Base-by-base conservation (phyloP, 2,888 invertebrate genomes). In the Synergus gifuensis region DNA sequence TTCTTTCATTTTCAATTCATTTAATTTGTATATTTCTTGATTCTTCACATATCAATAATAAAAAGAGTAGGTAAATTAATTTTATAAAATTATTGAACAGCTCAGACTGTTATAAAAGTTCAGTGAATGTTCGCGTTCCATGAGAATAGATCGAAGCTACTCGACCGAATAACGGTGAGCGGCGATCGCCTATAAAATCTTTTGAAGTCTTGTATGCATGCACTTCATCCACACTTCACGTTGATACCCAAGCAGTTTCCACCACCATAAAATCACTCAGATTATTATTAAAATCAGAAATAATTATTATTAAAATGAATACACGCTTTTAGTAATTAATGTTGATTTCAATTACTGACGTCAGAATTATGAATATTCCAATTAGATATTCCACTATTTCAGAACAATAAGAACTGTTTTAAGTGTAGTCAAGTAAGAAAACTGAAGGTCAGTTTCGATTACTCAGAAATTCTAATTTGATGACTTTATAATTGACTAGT, bases 111-210 rank as follows among this genome's bases (percentile, higher is more conserved):
- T 62, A 18, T 62, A 22, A 40, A 64, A 64, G 40, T 64, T 40
- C 42, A 64, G 40, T 40, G 64, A 64, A 64, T 40, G 64, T 14
- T 40, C 42, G n/a, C 36, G 64, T 36, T 63, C 36, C 22, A 36
- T 36, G 44, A 67, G 22, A 67, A 67, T 69, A 46, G 67, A 69
- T 69, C 22, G 28, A 11, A 69, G 46, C 14, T 46, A 69, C 46
- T 69, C 46, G 46, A 69, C 46, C 28, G 46, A 46, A 69, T 42
- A 64, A 64, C 64, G 40, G 64, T 64, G 64, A 64, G n/a, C 64
- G 64, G 36, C 64, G 64, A 42, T 46, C 3, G 44, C 44, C 44
- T 46, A 67, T 67, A 44, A 44, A 67, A 67, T 69, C 16, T 69
- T 69, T 69, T 69, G 49, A 49, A 28, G 69, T 69, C 14, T 49